phyloP scores from a whole-genome alignment of 2,113 vertebrate species.

The Rhinopomastus cyanomelas region DNA sequence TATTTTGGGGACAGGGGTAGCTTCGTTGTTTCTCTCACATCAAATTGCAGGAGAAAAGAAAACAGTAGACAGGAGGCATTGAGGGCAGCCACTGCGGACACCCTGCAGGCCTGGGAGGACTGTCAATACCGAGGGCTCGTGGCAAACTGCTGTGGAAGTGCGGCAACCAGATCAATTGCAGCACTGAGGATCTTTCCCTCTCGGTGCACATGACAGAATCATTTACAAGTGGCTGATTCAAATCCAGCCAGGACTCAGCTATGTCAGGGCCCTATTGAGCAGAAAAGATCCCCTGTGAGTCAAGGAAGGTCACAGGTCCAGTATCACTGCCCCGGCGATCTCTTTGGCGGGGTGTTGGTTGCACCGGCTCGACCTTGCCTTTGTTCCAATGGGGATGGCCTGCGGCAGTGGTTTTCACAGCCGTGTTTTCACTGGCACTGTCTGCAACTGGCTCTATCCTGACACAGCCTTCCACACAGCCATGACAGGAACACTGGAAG shows the following conservation, averaged over 20 bases:
- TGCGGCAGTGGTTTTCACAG: not conserved
- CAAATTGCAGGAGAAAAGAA: not conserved
- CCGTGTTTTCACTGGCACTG: not conserved
- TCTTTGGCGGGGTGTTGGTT: not conserved
- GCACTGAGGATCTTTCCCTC: conserved; percentile 63
- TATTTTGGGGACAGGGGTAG: not conserved
- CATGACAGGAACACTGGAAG: not conserved
- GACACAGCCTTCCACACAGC: not conserved
- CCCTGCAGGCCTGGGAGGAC: conserved; percentile 44
- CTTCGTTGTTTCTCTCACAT: not conserved
- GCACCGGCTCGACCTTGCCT: not conserved
- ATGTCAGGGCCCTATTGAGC: conserved; percentile 30
- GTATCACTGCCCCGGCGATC: not conserved
- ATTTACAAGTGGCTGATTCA: conserved; percentile 69
- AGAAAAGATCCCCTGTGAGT: not conserved
- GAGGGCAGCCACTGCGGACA: conserved; percentile 38
- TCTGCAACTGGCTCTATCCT: not conserved
- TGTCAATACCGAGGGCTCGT: conserved; percentile 56
- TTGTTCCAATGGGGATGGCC: not conserved
- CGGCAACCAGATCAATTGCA: conserved; percentile 64
- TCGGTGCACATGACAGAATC: conserved; percentile 67
- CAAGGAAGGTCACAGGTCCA: conserved; percentile 28
- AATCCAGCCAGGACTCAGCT: conserved; percentile 55
- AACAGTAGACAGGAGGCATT: conserved; percentile 30
- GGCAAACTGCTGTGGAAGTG: conserved; percentile 56